Conservation (phyloP, 2,113 vertebrate genomes). For the Salminus brasiliensis region DNA sequence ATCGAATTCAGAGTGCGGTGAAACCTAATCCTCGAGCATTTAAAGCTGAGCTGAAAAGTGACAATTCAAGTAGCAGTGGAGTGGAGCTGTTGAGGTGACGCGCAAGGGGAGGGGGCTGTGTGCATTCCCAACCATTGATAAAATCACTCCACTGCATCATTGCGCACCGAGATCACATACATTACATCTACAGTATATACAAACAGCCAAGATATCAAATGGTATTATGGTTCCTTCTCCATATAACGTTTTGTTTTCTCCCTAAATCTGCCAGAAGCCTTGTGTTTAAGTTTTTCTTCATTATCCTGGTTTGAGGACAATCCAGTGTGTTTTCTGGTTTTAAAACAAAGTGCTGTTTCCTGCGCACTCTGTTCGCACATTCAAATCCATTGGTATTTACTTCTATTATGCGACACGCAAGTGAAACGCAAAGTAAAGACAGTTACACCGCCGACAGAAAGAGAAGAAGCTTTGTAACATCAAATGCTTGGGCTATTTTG, state of each 20-base stretch:
- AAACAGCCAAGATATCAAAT: conserved; percentile 32
- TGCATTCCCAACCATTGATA: conserved; percentile 54
- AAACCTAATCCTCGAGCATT: neutral
- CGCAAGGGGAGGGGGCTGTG: no score
- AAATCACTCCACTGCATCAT: conserved; percentile 42
- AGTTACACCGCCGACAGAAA: conserved; percentile 29
- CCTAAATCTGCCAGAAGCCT: conserved; percentile 69
- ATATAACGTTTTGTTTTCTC: conserved; percentile 60
- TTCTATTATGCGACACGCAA: conserved; percentile 38
- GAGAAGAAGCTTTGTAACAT: neutral
- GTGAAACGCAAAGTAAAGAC: conserved; percentile 20
- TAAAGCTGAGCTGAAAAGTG: conserved; percentile 13
- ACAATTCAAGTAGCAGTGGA: conserved; percentile 26
- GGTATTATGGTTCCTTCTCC: conserved; percentile 31
- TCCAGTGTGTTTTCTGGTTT: conserved; percentile 69
- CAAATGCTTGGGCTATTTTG: neutral
- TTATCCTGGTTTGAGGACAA: conserved; percentile 66
- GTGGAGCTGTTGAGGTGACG: neutral
- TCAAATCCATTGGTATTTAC: conserved; percentile 65
- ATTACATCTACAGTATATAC: conserved; percentile 34
- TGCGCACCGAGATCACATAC: conserved; percentile 19
- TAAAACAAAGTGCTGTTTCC: conserved; percentile 74
- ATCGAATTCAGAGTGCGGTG: no score
- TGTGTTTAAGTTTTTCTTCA: conserved; percentile 58
- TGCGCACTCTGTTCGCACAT: conserved; percentile 74